Base-by-base conservation (phyloP, 2,797 vertebrate genomes). In the Myotis findleyi region DNA sequence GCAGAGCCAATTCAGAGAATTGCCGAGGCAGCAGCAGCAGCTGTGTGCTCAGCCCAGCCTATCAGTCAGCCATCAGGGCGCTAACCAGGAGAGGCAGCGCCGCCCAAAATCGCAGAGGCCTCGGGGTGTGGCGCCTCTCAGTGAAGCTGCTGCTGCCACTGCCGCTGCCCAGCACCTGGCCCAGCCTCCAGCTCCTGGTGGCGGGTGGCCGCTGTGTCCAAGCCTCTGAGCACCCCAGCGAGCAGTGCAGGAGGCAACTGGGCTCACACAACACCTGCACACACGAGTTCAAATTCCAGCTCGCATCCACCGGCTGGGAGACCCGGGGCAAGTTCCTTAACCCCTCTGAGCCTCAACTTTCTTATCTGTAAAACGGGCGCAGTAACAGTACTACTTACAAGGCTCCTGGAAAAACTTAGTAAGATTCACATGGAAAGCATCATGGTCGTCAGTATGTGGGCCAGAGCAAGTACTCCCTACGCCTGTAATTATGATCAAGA, bases 1-100 rank as follows among this genome's bases (percentile, higher is more conserved):
- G 25, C 23, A 0, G 71, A 57, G 93, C 81, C 87, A 71, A 93
- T 88, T 79, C 72, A 6, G 51, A 93, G 94, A 89, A 75, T 12
- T 81, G 89, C 80, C 0, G 0, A 94, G 93, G 87, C 57, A 64
- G 92, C 83, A 18, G 82, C 83, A 25, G 88, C 93, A 55, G 69
- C 87, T 68, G 79, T 53, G 36, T 0, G 4, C 79, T 20, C 13
- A 0, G 11, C n/a, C 0, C 49, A 11, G 21, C 89, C 20, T 1
- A 8, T 68, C 83, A 49, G 47, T 81, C 83, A 73, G 76, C 75
- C 47, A 59, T 85, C 88, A 72, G 80, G 86, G 33, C 3, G 6
- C 94, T 94, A 90, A 97, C 59, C 82, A 25, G 83, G 18, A 68
- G 49, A 25, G 53, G 91, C 59, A 84, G 73, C 0, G 2, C 27